Evolutionary conservation across 92 coral and sea anemone species (phyloP), one percentile per base, ranked within the genome.

Genomic region (Phenganax stokvisi): DNA sequence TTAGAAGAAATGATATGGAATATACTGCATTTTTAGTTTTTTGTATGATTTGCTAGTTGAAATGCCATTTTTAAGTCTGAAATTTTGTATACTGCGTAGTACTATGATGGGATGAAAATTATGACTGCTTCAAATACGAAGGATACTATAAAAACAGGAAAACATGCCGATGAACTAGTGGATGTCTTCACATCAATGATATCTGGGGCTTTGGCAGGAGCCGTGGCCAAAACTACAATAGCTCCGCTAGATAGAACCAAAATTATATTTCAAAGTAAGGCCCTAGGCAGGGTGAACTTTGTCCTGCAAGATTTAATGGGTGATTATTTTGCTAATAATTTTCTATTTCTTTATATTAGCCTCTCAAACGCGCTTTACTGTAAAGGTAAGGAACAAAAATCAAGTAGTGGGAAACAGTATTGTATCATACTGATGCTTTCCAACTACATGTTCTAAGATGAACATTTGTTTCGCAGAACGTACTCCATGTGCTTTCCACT

Each of bases 201-300:
- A 55, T 91, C 98, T 13, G 98, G 98, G 44, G 98, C 98, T 25
- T 81, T 91, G 67, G 98, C 98, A 73, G 98, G 98, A 81, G 98
- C 98, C 28, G 90, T 94, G 57, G 98, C 98, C 30, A 94, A 94
- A 80, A 92, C 98, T 15, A 87, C 98, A 30, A 94, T 94, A 61
- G 98, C 98, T 58, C 98, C 98, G 9, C 69, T 94, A 76, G 98
- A 94, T 83, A 88, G 98, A 71, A 94, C 98, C 13, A 94, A 94
- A 81, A 94, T 94, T 72, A 94, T 94, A 65, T 94, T 94, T 89
- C 98, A 94, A 90, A 92, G 98, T 94, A 80, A 90, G 98, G 28
- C 17, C 28, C 9, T 15, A 12, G 20, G 67, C 67, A 56, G 57
- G 12, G 2, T 74, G 58, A 65, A 17, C 44, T 17, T 17, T 65